Conservation (phyloP, 1,140 invertebrate genomes). For the Rhagoletis zephyria region DNA sequence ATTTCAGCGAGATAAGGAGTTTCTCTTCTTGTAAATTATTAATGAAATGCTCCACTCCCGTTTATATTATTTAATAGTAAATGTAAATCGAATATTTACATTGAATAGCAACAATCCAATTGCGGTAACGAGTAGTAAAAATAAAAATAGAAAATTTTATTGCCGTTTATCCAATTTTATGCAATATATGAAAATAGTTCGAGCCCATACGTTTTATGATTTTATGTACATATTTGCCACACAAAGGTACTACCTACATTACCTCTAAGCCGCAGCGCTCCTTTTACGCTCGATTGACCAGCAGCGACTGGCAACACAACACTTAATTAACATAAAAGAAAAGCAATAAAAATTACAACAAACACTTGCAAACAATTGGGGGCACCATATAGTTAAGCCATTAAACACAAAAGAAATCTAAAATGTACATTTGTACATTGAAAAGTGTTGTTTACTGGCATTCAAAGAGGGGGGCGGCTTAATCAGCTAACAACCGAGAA, state of each 20-base stretch:
- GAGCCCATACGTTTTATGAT: background rate
- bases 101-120: background rate
- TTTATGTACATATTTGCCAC: background rate
- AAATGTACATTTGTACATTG: background rate
- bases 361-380: background rate
- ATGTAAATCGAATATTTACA: background rate
- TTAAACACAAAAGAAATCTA: background rate
- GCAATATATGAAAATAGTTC: background rate
- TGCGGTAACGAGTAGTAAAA: background rate
- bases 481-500: too few species aligned
- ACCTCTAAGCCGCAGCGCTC: background rate
- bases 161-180: too few species aligned
- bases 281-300: background rate
- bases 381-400: background rate
- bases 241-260: background rate
- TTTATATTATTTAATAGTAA: too few species aligned
- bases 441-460: background rate
- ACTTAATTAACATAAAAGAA: slow-evolving; percentile 15
- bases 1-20: too few species aligned
- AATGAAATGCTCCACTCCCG: too few species aligned
- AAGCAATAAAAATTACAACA: background rate
- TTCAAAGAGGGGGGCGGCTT: background rate
- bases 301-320: background rate
- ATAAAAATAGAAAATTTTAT: background rate
- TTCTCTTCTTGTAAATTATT: too few species aligned